Evolutionary conservation across 2,113 vertebrate species (phyloP).

Genomic region (Lophura nycthemera): DNA sequence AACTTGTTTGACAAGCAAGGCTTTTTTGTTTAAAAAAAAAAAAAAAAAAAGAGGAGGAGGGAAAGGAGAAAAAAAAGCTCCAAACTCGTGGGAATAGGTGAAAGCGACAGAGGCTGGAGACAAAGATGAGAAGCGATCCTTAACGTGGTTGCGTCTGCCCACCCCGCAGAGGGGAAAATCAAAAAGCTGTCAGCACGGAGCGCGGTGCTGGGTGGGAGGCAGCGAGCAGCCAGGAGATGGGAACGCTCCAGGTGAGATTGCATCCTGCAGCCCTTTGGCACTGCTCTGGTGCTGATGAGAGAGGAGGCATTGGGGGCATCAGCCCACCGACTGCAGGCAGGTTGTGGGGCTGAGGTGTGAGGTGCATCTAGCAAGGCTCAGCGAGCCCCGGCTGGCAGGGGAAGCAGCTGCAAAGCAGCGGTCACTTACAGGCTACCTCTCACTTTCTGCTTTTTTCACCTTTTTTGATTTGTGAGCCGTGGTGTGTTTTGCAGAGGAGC

Average conservation of each 20-base stretch:
- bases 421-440: neutral
- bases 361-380: neutral
- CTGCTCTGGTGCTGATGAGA: rapidly evolving
- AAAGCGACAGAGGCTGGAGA: neutral
- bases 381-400: rapidly evolving
- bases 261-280: neutral
- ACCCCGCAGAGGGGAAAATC: neutral
- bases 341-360: neutral
- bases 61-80: neutral
- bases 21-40: neutral
- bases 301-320: neutral
- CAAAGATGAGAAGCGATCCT: constrained; percentile 10
- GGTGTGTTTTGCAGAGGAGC: constrained; percentile 41
- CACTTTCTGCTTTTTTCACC: neutral
- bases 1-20: constrained; percentile 9
- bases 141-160: rapidly evolving
- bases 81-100: neutral
- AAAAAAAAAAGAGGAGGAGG: neutral
- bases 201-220: neutral
- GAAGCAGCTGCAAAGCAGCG: neutral
- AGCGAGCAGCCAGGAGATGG: neutral
- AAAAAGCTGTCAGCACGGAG: neutral
- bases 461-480: constrained; percentile 33
- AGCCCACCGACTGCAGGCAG: rapidly evolving
- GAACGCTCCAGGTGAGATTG: rapidly evolving